Conservation (phyloP, 1,140 invertebrate species). For the Drosophila bocki region DNA sequence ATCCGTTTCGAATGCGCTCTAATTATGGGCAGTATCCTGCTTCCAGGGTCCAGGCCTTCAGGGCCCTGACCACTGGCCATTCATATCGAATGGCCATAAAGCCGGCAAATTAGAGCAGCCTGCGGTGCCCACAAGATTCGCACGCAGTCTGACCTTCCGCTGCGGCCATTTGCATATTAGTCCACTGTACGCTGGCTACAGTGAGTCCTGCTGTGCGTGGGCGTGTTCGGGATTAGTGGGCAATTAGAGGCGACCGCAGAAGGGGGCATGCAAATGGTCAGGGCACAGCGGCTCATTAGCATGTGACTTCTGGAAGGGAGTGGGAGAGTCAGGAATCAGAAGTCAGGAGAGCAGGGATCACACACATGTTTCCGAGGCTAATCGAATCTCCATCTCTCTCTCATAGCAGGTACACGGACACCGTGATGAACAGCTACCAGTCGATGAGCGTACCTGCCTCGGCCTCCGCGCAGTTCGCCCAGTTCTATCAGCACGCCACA, state of each 20-base stretch:
- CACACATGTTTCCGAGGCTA: constrained; percentile 34
- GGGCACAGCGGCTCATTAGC: constrained; percentile 65
- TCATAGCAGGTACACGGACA: constrained; percentile 83
- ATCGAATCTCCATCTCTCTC: constrained; percentile 21
- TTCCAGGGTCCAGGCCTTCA: background rate
- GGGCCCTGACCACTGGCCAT: constrained; percentile 22
- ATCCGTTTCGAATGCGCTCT: constrained; percentile 65
- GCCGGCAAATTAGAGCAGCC: constrained; percentile 66
- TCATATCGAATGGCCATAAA: constrained; percentile 61
- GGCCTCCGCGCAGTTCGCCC: constrained; percentile 88
- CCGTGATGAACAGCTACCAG: constrained; percentile 85
- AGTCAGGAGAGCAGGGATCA: constrained; percentile 12
- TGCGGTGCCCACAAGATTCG: constrained; percentile 72
- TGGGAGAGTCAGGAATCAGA: background rate
- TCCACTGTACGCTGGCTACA: constrained; percentile 23
- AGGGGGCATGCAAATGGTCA: constrained; percentile 21
- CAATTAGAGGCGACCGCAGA: constrained; percentile 67
- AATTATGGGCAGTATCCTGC: constrained; percentile 58
- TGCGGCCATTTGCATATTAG: constrained; percentile 77
- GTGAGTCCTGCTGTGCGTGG: constrained; percentile 56
- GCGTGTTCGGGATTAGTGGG: constrained; percentile 64
- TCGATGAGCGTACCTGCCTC: constrained; percentile 85
- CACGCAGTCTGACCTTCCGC: constrained; percentile 80
- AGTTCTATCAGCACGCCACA: constrained; percentile 93
- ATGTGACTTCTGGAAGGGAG: constrained; percentile 40